Evolutionary conservation across 1,140 invertebrate species (phyloP), one percentile per base, ranked within the genome.

Genomic region (Caerostris darwini): DNA sequence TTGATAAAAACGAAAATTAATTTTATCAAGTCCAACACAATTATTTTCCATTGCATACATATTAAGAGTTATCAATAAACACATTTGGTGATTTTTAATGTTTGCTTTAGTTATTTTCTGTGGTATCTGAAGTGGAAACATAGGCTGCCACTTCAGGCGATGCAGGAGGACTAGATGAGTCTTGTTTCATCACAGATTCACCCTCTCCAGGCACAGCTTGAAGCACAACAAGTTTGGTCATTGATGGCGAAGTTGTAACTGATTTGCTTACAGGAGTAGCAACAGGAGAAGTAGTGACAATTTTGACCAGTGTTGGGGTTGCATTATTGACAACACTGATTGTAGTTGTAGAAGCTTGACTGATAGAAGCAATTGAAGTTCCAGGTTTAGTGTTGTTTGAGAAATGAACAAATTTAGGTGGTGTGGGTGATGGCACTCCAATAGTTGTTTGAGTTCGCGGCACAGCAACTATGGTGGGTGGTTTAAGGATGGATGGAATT

Each of bases 401-500:
- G 59, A 96, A 95, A 67, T 96, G 95, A 34, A 96, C 95, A 95
- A 95, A 96, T 90, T 96, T 96, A 81, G 96, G 96, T 17, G 95
- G 95, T 54, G 93, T 86, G 12, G 90, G 91, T 10, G 90, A 90
- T 50, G 93, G 89, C 7, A 94, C 94, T 56, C 95, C 94, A 59
- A 95, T 94, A 19, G 86, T 95, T 7, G 95, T 94, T 19, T 94
- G 95, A 61, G 95, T 95, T n/a, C 95, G 95, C 12, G 95, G 95
- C 34, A 95, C 64, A 56, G 94, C 77, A 5, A 95, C 85, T 8
- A 95, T 91, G 8, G 95, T 94, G 53, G 94, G 94, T 10, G 94
- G 94, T 56, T 94, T 94, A 61, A 90, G 34, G 10, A 87, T 67
- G 7, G 90, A 54, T 7, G 69, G 92, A 50, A 89, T 50, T 14